Conservation (phyloP, 2,113 vertebrate genomes). For the Atherinomorus stipes region DNA sequence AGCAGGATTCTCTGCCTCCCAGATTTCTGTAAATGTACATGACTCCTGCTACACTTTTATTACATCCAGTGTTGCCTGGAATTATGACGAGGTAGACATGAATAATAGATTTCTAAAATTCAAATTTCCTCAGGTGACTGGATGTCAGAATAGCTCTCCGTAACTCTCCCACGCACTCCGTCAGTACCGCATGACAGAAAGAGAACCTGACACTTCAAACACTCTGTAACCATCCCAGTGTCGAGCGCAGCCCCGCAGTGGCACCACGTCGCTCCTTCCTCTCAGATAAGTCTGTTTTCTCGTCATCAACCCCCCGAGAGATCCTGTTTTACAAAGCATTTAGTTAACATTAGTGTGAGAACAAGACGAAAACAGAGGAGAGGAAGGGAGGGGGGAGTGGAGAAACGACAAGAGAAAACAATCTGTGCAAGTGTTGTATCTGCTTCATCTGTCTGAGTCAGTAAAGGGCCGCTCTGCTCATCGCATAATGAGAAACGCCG, state of each 20-base stretch:
- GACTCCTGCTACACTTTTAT: not conserved
- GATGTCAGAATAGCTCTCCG: slow-evolving; percentile 42
- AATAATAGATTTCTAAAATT: slow-evolving; percentile 60
- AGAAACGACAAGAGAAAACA: slow-evolving; percentile 66
- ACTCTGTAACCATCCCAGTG: slow-evolving; percentile 33
- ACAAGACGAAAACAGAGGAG: slow-evolving; percentile 42
- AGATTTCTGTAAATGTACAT: not conserved
- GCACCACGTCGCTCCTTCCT: slow-evolving; percentile 35
- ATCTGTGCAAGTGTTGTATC: slow-evolving; percentile 65
- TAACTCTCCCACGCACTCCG: slow-evolving; percentile 29
- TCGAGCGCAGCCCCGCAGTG: slow-evolving; percentile 41
- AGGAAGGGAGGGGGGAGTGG: not conserved
- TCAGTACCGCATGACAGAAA: slow-evolving; percentile 38
- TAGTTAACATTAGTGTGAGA: slow-evolving; percentile 66
- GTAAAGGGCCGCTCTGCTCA: slow-evolving; percentile 54
- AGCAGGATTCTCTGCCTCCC: not conserved
- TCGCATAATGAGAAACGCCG: slow-evolving; percentile 55
- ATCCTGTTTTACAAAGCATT: slow-evolving; percentile 69
- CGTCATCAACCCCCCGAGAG: slow-evolving; percentile 49
- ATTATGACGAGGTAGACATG: slow-evolving; percentile 26
- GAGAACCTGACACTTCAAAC: slow-evolving; percentile 66
- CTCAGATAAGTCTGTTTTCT: slow-evolving; percentile 58
- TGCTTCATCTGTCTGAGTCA: slow-evolving; percentile 66
- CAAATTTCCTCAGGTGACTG: slow-evolving; percentile 56
- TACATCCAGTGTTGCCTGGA: slow-evolving; percentile 17